Evolutionary conservation across 2,888 invertebrate genomes (phyloP).

Genomic region (Cerceris rybyensis): DNA sequence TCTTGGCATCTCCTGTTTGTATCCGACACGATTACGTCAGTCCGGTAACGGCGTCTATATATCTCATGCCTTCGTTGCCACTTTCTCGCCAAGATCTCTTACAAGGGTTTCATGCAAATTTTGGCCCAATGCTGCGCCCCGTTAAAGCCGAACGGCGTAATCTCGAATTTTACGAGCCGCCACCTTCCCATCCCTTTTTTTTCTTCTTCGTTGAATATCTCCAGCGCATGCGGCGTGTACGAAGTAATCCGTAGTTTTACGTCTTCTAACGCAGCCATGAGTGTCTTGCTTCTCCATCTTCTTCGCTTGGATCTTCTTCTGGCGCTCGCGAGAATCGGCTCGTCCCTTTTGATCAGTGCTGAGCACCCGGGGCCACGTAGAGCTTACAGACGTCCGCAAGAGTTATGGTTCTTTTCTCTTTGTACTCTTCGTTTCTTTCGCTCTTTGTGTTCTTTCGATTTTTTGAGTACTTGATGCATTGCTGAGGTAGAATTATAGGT

Average conservation of each 20-base stretch:
- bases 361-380: too few species aligned
- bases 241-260: slow-evolving; percentile 51
- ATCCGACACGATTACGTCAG: slow-evolving; percentile 26
- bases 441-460: too few species aligned
- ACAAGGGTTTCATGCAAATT: slow-evolving; percentile 56
- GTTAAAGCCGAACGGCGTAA: slow-evolving; percentile 57
- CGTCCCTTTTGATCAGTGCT: too few species aligned
- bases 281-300: not conserved
- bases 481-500: too few species aligned
- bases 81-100: slow-evolving; percentile 45
- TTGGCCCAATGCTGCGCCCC: slow-evolving; percentile 28
- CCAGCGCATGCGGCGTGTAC: slow-evolving; percentile 32
- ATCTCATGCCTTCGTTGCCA: slow-evolving; percentile 46
- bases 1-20: slow-evolving; percentile 32
- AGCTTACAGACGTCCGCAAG: too few species aligned
- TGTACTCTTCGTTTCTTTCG: too few species aligned
- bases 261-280: slow-evolving; percentile 24
- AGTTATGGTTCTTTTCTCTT: too few species aligned
- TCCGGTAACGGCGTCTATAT: slow-evolving; percentile 43
- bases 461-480: too few species aligned
- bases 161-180: slow-evolving; percentile 60
- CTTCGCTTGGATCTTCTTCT: not conserved
- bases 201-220: slow-evolving; percentile 20
- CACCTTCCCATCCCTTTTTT: slow-evolving; percentile 29
- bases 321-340: too few species aligned